These are phyloP conservation scores for Zaprionus obscuricornis DNA, from an alignment of 2,888 invertebrate species.

Conservation along the genomic window DNA sequence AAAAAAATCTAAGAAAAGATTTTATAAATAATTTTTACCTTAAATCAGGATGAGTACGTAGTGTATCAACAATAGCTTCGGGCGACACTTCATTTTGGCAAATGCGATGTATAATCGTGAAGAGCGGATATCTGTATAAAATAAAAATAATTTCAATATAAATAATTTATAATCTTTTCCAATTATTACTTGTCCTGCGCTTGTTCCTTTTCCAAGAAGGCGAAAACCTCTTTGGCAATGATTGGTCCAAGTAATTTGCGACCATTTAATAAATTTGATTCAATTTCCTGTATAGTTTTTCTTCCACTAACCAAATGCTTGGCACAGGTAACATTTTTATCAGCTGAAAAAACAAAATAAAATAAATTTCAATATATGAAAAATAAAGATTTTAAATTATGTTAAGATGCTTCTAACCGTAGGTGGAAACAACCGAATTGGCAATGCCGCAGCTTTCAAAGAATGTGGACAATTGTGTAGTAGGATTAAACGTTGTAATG, in stretches of 20 bases:
- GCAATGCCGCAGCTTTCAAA: conserved; percentile 99
- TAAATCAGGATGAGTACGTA: conserved; percentile 62
- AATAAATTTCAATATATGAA: neutral
- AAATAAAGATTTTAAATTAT: neutral
- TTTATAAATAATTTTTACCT: conserved; percentile 18
- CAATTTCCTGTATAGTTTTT: conserved; percentile 94
- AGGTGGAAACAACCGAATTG: conserved; percentile 98
- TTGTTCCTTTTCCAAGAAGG: conserved; percentile 92
- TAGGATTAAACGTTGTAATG: conserved; percentile 94
- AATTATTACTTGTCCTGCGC: conserved; percentile 90
- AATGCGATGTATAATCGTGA: conserved; percentile 96
- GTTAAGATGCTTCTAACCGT: no score
- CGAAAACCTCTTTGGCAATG: conserved; percentile 97
- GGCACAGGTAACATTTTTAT: conserved; percentile 63
- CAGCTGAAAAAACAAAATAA: conserved; percentile 22
- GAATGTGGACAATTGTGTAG: conserved; percentile 94
- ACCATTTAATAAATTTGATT: conserved; percentile 96
- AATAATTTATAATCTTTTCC: neutral
- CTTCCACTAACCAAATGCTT: conserved; percentile 94
- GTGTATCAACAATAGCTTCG: conserved; percentile 85
- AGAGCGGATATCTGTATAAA: conserved; percentile 92
- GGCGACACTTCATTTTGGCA: conserved; percentile 89
- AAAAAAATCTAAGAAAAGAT: neutral
- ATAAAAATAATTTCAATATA: neutral
- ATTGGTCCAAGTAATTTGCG: conserved; percentile 98